A percentile compares a stretch with the other conserved stretches of the same genome.
These are phyloP conservation scores for Apocheima hispidaria DNA, from an alignment of 2,888 invertebrate species.

Conservation along the genomic window DNA sequence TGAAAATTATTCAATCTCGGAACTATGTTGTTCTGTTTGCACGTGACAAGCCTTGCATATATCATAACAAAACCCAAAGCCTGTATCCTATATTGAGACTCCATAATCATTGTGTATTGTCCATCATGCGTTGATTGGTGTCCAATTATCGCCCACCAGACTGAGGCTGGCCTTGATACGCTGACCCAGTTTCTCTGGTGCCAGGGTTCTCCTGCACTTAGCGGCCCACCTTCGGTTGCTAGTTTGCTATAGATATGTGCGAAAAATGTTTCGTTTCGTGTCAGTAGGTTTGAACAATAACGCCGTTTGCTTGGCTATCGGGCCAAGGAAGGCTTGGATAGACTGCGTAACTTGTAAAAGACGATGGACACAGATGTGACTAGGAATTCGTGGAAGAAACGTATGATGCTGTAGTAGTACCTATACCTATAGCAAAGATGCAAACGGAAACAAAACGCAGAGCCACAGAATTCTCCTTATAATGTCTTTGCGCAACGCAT, in stretches of 20 bases:
- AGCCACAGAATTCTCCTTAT: no score
- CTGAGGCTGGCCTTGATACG: conserved; percentile 21
- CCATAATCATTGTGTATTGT: conserved; percentile 12
- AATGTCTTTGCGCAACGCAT: no score
- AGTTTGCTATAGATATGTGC: not conserved
- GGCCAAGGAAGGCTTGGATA: no score
- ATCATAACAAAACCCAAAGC: not conserved
- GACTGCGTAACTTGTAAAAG: no score
- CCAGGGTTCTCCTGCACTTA: conserved; percentile 15
- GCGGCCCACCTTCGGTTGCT: conserved; percentile 11
- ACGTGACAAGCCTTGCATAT: no score
- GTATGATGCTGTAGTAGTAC: no score
- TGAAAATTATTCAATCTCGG: no score
- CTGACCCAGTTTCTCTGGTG: conserved; percentile 25
- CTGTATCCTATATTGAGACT: not conserved
- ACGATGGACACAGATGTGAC: no score
- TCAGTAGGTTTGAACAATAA: not conserved
- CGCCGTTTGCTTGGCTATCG: not conserved
- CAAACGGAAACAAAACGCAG: no score
- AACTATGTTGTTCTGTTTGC: no score
- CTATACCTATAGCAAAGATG: no score
- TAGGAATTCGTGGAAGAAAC: no score
- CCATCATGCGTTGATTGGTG: conserved; percentile 27
- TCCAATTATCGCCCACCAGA: conserved; percentile 26
- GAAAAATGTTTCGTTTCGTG: not conserved